Evolutionary conservation across 2,888 invertebrate species (phyloP).

Genomic region (Leucophenga montana): DNA sequence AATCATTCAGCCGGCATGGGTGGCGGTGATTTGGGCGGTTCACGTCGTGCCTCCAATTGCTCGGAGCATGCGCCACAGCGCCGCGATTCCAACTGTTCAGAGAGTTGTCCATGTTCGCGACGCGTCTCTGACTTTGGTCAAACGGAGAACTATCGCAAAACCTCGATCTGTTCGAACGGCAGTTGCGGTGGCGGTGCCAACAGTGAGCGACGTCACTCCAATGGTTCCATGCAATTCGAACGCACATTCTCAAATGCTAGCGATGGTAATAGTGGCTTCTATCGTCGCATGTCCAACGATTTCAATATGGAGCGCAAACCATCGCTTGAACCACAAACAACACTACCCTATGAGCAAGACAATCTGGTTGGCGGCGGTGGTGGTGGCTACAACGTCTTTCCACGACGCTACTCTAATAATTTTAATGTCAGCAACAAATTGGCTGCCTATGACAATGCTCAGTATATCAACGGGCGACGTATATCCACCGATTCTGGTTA

Average conservation of each 20-base stretch:
- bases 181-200: slow-evolving; percentile 57
- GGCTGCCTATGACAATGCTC: slow-evolving; percentile 70
- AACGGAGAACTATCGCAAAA: slow-evolving; percentile 66
- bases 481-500: slow-evolving; percentile 73
- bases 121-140: slow-evolving; percentile 70
- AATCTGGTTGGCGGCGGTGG: slow-evolving; percentile 68
- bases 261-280: slow-evolving; percentile 56
- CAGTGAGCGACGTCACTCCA: slow-evolving; percentile 75
- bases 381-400: slow-evolving; percentile 69
- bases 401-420: slow-evolving; percentile 70
- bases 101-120: slow-evolving; percentile 71
- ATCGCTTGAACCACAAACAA: slow-evolving; percentile 58
- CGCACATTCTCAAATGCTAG: slow-evolving; percentile 69
- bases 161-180: slow-evolving; percentile 72
- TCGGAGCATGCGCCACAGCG: slow-evolving; percentile 68
- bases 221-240: slow-evolving; percentile 70
- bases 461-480: slow-evolving; percentile 71
- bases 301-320: slow-evolving; percentile 67
- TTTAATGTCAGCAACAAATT: slow-evolving; percentile 70
- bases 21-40: slow-evolving; percentile 52
- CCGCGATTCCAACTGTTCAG: slow-evolving; percentile 71
- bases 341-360: slow-evolving; percentile 54
- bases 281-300: slow-evolving; percentile 70
- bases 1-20: slow-evolving; percentile 59
- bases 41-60: slow-evolving; percentile 71